Conservation (phyloP, 53 echinoderm and acorn worm genomes). For the Paracentrotus lividus region DNA sequence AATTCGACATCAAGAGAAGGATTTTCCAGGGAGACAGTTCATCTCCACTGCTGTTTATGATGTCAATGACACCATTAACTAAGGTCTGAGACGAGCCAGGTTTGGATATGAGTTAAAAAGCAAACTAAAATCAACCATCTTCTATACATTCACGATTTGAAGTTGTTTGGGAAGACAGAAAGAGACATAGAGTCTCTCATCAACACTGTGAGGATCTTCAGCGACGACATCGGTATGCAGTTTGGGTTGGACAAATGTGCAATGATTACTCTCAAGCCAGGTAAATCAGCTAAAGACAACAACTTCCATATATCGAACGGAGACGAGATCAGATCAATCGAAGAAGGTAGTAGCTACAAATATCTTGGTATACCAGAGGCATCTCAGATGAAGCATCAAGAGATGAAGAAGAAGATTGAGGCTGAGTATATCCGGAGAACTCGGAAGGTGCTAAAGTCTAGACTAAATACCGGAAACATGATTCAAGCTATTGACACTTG, state of each 20-base stretch:
- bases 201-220: conserved; percentile 57
- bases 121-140: no score
- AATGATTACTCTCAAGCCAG: conserved; percentile 10
- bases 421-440: conserved; percentile 35
- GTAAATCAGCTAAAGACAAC: neutral
- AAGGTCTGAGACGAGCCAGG: no score
- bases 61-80: no score
- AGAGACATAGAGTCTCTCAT: neutral
- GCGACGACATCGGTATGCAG: conserved; percentile 65
- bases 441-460: conserved; percentile 51
- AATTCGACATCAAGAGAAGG: no score
- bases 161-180: conserved; percentile 36
- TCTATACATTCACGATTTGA: no score
- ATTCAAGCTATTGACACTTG: conserved; percentile 46
- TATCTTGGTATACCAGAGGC: conserved; percentile 50
- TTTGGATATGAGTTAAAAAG: no score
- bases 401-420: conserved; percentile 5
- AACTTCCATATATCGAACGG: neutral
- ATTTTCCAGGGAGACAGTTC: no score
- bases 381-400: conserved; percentile 23
- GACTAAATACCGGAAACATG: conserved; percentile 34
- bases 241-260: conserved; percentile 66
- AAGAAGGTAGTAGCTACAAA: neutral
- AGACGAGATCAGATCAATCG: neutral
- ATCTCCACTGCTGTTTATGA: no score